These are phyloP conservation scores for Rhynchonema sp. DNA, from an alignment of 2,888 invertebrate genomes.

Conservation along the genomic window DNA sequence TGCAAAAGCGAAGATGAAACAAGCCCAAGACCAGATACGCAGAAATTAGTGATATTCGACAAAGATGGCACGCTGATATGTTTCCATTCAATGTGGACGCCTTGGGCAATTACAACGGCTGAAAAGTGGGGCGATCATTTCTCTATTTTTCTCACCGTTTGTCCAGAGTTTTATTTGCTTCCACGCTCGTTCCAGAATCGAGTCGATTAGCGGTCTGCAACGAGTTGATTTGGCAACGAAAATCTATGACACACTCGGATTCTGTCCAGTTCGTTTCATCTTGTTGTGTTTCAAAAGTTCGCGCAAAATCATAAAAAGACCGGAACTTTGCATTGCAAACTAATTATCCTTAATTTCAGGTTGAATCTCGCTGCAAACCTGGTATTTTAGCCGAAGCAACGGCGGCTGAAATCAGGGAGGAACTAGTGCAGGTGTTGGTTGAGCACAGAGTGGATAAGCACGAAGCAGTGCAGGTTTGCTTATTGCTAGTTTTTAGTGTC, in stretches of 20 bases:
- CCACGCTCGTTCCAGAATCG: constrained; percentile 21
- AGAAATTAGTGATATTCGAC: constrained; percentile 35
- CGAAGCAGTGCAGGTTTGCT: constrained; percentile 16
- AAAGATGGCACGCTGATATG: constrained; percentile 36
- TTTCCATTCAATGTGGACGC: constrained; percentile 35
- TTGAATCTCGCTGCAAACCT: constrained; percentile 20
- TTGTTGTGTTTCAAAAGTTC: too few relatives aligned
- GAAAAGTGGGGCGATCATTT: constrained; percentile 17
- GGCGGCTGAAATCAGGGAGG: constrained; percentile 22
- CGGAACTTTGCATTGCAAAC: too few relatives aligned
- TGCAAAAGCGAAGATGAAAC: too few relatives aligned
- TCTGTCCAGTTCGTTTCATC: too few relatives aligned
- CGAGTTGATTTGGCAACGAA: constrained; percentile 21
- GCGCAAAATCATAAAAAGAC: too few relatives aligned
- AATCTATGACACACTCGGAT: constrained; percentile 29
- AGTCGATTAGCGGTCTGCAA: constrained; percentile 24
- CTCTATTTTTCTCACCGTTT: background rate
- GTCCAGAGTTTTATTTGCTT: background rate
- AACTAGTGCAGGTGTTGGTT: constrained; percentile 25
- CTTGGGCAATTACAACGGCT: constrained; percentile 29
- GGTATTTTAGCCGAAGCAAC: constrained; percentile 32
- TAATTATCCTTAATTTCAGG: too few relatives aligned
- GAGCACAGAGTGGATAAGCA: constrained; percentile 23
- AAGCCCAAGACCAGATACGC: too few relatives aligned
- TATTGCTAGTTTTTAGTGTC: too few relatives aligned